phyloP scores from a whole-genome alignment of 53 echinoderm and acorn worm species.

The Antedon mediterranea region DNA sequence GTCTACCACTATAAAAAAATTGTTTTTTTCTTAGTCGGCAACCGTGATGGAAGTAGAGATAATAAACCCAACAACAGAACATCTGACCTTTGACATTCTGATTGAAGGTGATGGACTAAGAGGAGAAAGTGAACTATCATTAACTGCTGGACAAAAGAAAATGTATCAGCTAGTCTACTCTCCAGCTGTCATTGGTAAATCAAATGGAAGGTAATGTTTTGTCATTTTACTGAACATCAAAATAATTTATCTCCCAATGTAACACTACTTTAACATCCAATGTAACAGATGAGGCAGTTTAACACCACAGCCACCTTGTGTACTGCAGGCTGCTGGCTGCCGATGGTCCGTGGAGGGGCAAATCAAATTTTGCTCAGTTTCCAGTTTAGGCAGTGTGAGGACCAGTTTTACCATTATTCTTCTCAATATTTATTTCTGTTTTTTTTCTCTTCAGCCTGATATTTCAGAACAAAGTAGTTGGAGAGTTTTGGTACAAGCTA shows the following conservation, averaged over 20 bases:
- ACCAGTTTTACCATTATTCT: no score
- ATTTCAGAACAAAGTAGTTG: slow-evolving; percentile 74
- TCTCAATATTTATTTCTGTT: no score
- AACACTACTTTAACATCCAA: no score
- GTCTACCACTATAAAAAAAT: background rate
- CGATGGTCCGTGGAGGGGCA: no score
- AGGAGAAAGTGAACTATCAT: slow-evolving; percentile 38
- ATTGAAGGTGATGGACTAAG: slow-evolving; percentile 76
- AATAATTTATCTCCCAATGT: no score
- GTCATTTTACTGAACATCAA: no score
- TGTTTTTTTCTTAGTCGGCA: slow-evolving; percentile 30
- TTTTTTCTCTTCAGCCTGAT: slow-evolving; percentile 43
- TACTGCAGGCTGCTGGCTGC: no score
- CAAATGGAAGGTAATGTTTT: slow-evolving; percentile 78
- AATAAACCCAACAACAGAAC: slow-evolving; percentile 57
- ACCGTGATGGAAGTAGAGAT: slow-evolving; percentile 85
- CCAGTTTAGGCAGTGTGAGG: no score
- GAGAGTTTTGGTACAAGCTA: slow-evolving; percentile 89
- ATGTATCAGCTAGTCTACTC: slow-evolving; percentile 80
- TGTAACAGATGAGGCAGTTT: no score
- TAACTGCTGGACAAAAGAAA: slow-evolving; percentile 69
- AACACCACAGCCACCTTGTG: no score
- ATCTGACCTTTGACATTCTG: slow-evolving; percentile 51
- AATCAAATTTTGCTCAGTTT: no score
- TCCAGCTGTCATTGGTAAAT: slow-evolving; percentile 63